Evolutionary conservation across 2,113 vertebrate genomes (phyloP), one percentile per base, ranked within the genome.

Genomic region (Budorcas taxicolor): DNA sequence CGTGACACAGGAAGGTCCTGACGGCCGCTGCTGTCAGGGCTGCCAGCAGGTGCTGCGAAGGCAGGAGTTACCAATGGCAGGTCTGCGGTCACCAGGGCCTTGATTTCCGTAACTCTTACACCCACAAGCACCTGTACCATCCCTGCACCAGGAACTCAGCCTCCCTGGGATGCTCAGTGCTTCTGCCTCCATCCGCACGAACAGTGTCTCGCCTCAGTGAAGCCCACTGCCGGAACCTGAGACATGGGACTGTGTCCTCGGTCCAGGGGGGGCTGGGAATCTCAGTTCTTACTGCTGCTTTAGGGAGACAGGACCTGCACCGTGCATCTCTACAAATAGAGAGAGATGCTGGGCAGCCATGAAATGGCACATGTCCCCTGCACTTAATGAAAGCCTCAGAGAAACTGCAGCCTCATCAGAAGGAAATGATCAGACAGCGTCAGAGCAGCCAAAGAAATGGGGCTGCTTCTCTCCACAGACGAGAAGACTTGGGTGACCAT

Each of bases 81-180:
- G 13, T 47, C 55, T 52, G 7, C 2, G 3, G 17, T 15, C 43
- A 21, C 17, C 62, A 27, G 85, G 43, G 57, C 11, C 60, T 11
- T 16, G 29, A 29, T 19, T 55, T 27, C 64, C 0, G 2, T 10
- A 67, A 29, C 45, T 3, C 8, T 17, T 2, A 1, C 4, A 2
- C 33, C 85, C 36, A 2, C 27, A 6, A n/a, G 21, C n/a, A 11
- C 17, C 43, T 6, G 0, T 3, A 14, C 36, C 9, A 11, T 13
- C 3, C 57, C 82, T 45, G 33, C 16, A 14, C 1, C 47, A 14
- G 80, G 4, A n/a, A 47, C 12, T 53, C 87, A 9, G 2, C 25
- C 29, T 17, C 4, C 50, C 76, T 0, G 0, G 19, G 27, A 64
- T 71, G 45, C 53, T 74, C 67, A 3, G 3, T 1, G 17, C 55